Evolutionary conservation across 2,113 vertebrate species (phyloP).

Genomic region (Paracanthobrama guichenoti): DNA sequence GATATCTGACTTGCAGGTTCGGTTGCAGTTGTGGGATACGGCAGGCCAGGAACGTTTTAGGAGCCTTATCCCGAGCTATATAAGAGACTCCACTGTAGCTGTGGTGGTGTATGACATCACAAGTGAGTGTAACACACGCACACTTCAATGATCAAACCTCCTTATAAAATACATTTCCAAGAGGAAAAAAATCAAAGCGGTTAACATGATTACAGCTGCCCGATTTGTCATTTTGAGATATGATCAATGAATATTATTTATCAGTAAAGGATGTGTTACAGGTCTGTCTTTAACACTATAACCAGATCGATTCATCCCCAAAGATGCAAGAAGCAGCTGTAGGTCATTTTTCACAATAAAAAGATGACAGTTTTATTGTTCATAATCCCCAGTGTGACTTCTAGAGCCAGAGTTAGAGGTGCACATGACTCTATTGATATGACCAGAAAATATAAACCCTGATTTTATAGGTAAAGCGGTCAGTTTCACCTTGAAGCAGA

Average conservation of each 20-base stretch:
- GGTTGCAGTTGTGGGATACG: slow-evolving; percentile 94
- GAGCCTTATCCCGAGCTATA: slow-evolving; percentile 93
- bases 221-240: neutral
- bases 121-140: slow-evolving; percentile 74
- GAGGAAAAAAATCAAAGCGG: neutral
- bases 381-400: slow-evolving; percentile 38
- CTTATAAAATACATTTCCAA: neutral
- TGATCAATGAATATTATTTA: neutral
- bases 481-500: slow-evolving; percentile 41
- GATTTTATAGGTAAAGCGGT: slow-evolving; percentile 39
- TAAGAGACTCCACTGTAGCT: slow-evolving; percentile 91
- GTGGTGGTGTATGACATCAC: slow-evolving; percentile 95
- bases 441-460: slow-evolving; percentile 25
- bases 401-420: slow-evolving; percentile 22
- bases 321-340: slow-evolving; percentile 13
- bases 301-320: slow-evolving; percentile 25
- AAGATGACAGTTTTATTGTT: slow-evolving; percentile 52
- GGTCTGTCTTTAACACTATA: slow-evolving; percentile 24
- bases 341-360: slow-evolving; percentile 41
- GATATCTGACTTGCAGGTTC: slow-evolving; percentile 78
- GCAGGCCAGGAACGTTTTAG: slow-evolving; percentile 92
- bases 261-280: neutral
- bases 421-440: slow-evolving; percentile 23
- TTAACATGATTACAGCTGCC: neutral
- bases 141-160: neutral